A percentile compares a stretch with the other conserved stretches of the same genome.
Conservation (phyloP, 1,140 invertebrate species). For the Aphidius gifuensis region DNA sequence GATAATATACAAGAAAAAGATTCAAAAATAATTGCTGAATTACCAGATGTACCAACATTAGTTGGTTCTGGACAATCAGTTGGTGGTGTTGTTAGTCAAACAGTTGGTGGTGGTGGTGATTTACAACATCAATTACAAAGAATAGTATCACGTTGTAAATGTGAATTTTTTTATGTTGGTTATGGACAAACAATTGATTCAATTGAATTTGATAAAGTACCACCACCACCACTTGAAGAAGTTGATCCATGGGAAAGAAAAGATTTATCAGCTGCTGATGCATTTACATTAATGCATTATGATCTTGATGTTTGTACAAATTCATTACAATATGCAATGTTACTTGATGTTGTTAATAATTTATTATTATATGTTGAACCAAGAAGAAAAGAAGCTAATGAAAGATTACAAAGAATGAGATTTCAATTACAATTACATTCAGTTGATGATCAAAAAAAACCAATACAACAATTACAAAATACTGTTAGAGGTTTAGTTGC, state of each 20-base stretch:
- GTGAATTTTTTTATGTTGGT: constrained; percentile 96
- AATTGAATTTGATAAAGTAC: constrained; percentile 62
- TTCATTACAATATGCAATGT: constrained; percentile 92
- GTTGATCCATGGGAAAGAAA: constrained; percentile 70
- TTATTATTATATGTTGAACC: constrained; percentile 94
- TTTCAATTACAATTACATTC: constrained; percentile 89
- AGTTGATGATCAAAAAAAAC: constrained; percentile 84
- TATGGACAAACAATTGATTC: constrained; percentile 84
- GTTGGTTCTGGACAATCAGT: constrained; percentile 93
- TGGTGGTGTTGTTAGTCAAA: constrained; percentile 91
- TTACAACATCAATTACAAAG: constrained; percentile 75
- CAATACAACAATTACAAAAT: constrained; percentile 90
- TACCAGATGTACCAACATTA: constrained; percentile 82
- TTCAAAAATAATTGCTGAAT: constrained; percentile 68
- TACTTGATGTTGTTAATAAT: constrained; percentile 97
- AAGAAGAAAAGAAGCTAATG: constrained; percentile 85
- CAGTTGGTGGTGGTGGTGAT: constrained; percentile 77
- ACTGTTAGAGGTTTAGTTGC: constrained; percentile 76
- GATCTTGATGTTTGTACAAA: constrained; percentile 97
- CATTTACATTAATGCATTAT: constrained; percentile 97
- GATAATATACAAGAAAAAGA: constrained; percentile 90
- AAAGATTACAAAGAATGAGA: constrained; percentile 85
- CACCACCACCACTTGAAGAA: constrained; percentile 68
- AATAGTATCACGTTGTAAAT: constrained; percentile 94
- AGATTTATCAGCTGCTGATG: constrained; percentile 84